phyloP scores from a whole-genome alignment of 2,797 vertebrate species.

The Mycteria americana region DNA sequence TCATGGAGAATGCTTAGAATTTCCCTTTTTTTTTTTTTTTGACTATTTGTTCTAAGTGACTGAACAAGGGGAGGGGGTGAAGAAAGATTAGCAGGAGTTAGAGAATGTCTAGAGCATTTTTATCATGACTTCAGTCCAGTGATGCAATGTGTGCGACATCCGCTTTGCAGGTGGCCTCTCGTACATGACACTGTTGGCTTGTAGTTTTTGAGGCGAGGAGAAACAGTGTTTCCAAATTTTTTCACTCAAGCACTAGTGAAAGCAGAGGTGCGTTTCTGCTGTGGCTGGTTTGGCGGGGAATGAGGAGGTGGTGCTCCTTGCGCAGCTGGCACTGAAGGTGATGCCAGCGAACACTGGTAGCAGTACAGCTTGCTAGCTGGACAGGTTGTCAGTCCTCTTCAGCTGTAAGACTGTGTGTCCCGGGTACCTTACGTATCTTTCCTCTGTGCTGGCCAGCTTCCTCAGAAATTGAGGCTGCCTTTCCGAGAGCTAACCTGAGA shows the following conservation, averaged over 20 bases:
- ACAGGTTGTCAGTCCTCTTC: not conserved
- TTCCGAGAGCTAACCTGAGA: not conserved
- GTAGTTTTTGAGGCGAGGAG: not conserved
- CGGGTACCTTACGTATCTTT: not conserved
- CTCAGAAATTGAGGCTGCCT: not conserved
- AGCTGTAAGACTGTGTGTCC: not conserved
- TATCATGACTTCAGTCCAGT: not conserved
- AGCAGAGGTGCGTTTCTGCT: not conserved
- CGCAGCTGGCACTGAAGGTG: not conserved
- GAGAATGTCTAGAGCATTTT: not conserved
- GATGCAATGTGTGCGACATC: fast-evolving
- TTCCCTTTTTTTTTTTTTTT: not conserved
- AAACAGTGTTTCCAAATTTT: not conserved
- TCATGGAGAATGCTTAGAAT: not conserved
- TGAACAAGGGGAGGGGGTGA: fast-evolving
- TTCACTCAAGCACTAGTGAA: not conserved
- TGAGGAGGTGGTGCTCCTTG: not conserved
- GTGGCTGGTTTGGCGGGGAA: not conserved
- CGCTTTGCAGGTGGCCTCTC: not conserved
- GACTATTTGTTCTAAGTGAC: not conserved
- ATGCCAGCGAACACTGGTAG: not conserved
- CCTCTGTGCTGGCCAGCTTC: not conserved
- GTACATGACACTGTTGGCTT: not conserved
- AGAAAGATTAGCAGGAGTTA: not conserved
- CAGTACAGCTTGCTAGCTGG: fast-evolving